phyloP scores from a whole-genome alignment of 2,113 vertebrate species.

The Psammodynastes pulverulentus region DNA sequence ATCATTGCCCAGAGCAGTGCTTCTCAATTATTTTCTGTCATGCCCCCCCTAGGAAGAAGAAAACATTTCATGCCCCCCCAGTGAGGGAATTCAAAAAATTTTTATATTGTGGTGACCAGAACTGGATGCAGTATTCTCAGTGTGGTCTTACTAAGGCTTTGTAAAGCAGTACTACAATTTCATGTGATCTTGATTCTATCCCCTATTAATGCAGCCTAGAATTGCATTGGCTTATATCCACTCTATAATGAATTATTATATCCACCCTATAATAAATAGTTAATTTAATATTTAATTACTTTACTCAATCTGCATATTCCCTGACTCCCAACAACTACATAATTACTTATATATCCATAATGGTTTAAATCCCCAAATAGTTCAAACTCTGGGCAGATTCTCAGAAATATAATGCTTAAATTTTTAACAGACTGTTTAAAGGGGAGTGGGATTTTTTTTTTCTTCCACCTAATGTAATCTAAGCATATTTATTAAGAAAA shows the following conservation, averaged over 20 bases:
- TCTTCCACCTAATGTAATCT: too few relatives aligned
- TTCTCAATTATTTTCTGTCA: too few relatives aligned
- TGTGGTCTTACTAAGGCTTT: too few relatives aligned
- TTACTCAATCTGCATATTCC: neutral
- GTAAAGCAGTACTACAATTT: too few relatives aligned
- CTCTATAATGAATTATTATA: neutral
- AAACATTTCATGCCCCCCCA: too few relatives aligned
- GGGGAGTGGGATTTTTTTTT: neutral
- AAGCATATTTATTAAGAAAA: neutral
- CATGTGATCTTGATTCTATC: too few relatives aligned
- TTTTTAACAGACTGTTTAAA: neutral
- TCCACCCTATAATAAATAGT: neutral
- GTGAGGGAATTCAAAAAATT: too few relatives aligned
- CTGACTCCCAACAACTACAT: neutral
- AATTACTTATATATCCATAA: neutral
- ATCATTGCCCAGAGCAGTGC: too few relatives aligned
- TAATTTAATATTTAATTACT: neutral
- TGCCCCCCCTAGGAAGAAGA: too few relatives aligned
- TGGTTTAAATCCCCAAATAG: neutral
- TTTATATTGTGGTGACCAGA: too few relatives aligned
- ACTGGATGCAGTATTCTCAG: too few relatives aligned
- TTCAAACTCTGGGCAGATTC: neutral
- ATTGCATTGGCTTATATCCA: neutral
- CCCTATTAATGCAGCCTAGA: too few relatives aligned
- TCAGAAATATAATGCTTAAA: neutral